A percentile compares a stretch with the other conserved stretches of the same genome.
phyloP scores from a whole-genome alignment of 2,888 invertebrate species.

The Watsonalla cultraria region DNA sequence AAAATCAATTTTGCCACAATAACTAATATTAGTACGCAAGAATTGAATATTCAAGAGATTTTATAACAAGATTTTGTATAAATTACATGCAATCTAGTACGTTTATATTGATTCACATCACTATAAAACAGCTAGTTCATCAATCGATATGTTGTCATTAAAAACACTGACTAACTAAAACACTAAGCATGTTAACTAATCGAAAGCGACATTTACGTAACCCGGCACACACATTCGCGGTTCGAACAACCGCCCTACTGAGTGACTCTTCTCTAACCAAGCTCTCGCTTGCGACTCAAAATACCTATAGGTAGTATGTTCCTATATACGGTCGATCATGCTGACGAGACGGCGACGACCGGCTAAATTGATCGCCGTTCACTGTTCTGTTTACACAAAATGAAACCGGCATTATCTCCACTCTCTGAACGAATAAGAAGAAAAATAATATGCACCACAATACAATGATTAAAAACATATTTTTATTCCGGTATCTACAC shows the following conservation, averaged over 20 bases:
- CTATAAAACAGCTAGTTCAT: slow-evolving; percentile 33
- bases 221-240: slow-evolving; percentile 30
- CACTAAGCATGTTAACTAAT: slow-evolving; percentile 31
- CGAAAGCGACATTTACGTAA: slow-evolving; percentile 25
- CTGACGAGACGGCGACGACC: no score
- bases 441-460: no score
- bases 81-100: slow-evolving; percentile 19
- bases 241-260: slow-evolving; percentile 43
- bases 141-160: slow-evolving; percentile 35
- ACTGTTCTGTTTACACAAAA: slow-evolving; percentile 15
- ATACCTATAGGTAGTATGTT: no score
- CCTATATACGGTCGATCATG: no score
- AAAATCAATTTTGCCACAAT: slow-evolving; percentile 40
- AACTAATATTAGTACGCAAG: slow-evolving; percentile 45
- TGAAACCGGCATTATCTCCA: no score
- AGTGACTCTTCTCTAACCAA: slow-evolving; percentile 27
- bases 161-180: slow-evolving; percentile 9
- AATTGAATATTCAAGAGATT: slow-evolving; percentile 27
- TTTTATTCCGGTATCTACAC: no score
- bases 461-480: no score
- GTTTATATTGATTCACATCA: slow-evolving; percentile 44
- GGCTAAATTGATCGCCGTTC: slow-evolving; percentile 23
- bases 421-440: no score
- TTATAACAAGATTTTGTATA: slow-evolving; percentile 13
- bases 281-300: no score